Conservation (phyloP, 2,113 vertebrate species). For the Trinectes maculatus region DNA sequence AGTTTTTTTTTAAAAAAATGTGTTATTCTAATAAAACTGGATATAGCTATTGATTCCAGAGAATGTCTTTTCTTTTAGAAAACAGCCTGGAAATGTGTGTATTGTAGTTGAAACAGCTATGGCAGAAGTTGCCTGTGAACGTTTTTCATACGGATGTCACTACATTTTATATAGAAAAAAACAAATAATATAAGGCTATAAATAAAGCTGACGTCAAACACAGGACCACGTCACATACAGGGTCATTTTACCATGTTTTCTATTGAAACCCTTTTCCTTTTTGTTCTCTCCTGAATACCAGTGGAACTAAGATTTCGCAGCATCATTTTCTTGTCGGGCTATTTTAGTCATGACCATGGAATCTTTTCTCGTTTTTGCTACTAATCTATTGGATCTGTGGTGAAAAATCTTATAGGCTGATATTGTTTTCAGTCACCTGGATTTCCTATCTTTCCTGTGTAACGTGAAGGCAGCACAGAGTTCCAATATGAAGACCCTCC, state of each 20-base stretch:
- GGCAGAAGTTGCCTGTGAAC: not conserved
- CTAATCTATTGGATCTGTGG: not conserved
- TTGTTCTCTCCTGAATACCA: not conserved
- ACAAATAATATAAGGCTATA: too few species aligned
- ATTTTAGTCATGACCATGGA: not conserved
- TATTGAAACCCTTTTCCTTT: not conserved
- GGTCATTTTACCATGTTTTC: not conserved
- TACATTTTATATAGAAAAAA: not conserved
- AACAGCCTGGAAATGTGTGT: too few species aligned
- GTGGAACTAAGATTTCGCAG: not conserved
- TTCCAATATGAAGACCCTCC: slow-evolving; percentile 25
- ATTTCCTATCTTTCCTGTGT: slow-evolving; percentile 22
- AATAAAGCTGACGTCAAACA: not conserved
- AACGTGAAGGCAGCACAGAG: slow-evolving; percentile 44
- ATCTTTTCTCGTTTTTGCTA: not conserved
- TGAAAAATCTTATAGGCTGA: too few species aligned
- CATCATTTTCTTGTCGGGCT: not conserved
- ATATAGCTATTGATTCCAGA: too few species aligned
- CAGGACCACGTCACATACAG: not conserved
- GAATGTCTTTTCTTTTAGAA: too few species aligned
- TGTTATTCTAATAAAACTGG: too few species aligned
- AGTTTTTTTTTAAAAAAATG: too few species aligned
- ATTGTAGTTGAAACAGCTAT: too few species aligned
- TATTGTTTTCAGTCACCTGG: too few species aligned
- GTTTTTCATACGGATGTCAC: not conserved